A percentile compares a stretch with the other conserved stretches of the same genome.
These are phyloP conservation scores for Vidua chalybeata DNA, from an alignment of 2,113 vertebrate genomes.

Conservation along the genomic window DNA sequence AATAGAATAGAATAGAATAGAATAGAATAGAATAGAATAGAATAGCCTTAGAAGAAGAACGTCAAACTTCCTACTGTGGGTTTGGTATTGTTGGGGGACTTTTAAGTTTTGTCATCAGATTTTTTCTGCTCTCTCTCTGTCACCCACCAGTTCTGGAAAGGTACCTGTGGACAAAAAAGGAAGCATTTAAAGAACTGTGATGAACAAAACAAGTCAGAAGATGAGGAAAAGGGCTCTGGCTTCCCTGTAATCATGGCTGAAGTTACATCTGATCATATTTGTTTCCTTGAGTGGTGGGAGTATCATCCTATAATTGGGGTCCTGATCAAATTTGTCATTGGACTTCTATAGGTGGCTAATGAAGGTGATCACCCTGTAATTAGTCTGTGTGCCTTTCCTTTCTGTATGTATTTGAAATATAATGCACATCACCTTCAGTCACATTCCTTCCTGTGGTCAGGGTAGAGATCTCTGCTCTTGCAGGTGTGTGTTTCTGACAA, in stretches of 20 bases:
- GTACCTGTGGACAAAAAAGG: background rate
- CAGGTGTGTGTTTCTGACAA: background rate
- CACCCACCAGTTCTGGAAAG: background rate
- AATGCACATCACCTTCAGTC: background rate
- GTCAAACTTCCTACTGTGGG: background rate
- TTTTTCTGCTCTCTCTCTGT: background rate
- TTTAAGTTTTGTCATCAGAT: background rate
- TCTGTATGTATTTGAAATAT: background rate
- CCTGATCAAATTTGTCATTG: background rate
- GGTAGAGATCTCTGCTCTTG: background rate
- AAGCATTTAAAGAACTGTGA: background rate
- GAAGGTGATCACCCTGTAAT: background rate
- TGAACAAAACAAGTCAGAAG: background rate
- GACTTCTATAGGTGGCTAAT: background rate
- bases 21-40: background rate
- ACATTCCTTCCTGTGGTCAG: accelerated
- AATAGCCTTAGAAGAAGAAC: background rate
- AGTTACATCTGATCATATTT: background rate
- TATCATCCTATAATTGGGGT: background rate
- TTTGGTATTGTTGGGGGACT: background rate
- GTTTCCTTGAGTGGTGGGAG: background rate
- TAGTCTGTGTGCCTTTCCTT: background rate
- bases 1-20: background rate
- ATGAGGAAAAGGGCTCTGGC: background rate
- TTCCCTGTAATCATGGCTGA: background rate